Percentiles rank a stretch among this genome's conserved stretches.
Conservation (phyloP, 1,140 invertebrate genomes). For the Bombus sibiricus region DNA sequence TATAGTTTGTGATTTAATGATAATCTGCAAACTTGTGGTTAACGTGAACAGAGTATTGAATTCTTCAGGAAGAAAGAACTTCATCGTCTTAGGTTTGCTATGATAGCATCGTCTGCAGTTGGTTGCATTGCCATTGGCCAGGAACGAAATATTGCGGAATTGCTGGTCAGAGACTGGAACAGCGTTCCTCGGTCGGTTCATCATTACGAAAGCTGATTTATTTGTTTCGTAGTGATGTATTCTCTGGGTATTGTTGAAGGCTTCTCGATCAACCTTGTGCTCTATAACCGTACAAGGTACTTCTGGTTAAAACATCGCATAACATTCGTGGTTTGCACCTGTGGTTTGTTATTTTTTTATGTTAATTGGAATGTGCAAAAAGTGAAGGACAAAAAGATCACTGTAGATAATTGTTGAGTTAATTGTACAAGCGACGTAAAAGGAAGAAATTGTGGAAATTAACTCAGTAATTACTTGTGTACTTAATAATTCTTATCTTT, state of each 20-base stretch:
- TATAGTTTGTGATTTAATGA: background rate
- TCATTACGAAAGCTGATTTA: slow-evolving; percentile 21
- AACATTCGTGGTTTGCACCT: background rate
- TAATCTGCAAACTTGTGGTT: background rate
- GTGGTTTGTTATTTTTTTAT: background rate
- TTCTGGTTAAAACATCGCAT: slow-evolving; percentile 8
- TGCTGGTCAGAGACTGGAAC: background rate
- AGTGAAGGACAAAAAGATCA: background rate
- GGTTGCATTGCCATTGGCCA: slow-evolving; percentile 8
- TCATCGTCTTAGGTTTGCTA: background rate
- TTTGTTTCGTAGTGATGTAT: background rate
- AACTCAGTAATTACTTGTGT: background rate
- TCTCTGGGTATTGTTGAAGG: slow-evolving; percentile 16
- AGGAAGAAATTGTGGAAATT: background rate
- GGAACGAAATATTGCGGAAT: slow-evolving; percentile 18
- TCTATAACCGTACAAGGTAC: slow-evolving; percentile 65
- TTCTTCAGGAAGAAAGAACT: background rate
- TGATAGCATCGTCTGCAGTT: background rate
- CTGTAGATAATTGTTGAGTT: background rate
- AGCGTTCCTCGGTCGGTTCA: background rate
- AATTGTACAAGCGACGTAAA: background rate
- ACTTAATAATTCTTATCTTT: background rate
- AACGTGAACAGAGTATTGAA: background rate
- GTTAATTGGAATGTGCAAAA: background rate
- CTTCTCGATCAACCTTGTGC: slow-evolving; percentile 65